Base-by-base conservation (phyloP, 2,888 invertebrate genomes). In the Drosophila setosimentum region DNA sequence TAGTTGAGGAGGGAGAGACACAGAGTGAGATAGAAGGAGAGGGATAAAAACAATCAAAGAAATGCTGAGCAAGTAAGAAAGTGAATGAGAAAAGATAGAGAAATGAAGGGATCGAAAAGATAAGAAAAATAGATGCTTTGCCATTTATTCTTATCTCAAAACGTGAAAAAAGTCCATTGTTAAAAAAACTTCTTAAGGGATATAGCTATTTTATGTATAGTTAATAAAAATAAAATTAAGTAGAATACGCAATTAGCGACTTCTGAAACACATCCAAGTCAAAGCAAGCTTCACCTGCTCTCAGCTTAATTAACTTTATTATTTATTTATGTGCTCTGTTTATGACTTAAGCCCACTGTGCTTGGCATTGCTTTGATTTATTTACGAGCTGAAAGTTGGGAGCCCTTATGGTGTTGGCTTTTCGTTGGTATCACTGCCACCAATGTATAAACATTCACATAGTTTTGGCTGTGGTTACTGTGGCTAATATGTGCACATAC, bases 391-490 rank as follows among this genome's bases (percentile, higher is more conserved):
- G 75, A 71, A 70, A 76, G 77, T 73, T 76, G 77, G 88, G 70
- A 81, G 85, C 83, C 63, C 68, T 73, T 72, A 45, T 79, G 69
- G 73, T 80, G 82, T 81, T 85, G 85, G 83, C 74, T 76, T 83
- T 82, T 73, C 85, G 84, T 81, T 85, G 74, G 82, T 87, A 80
- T 87, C 78, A 74, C 45, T 64, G 62, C 78, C 67, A 54, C 69
- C 73, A 76, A 73, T 60, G 50, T 40, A 69, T 32, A 69, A 42
- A 67, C 29, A 63, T 29, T 42, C 45, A 62, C 45, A 66, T 58
- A 73, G 67, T 78, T 83, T 84, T 74, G 79, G 59, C 33, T 78
- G 68, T 80, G 83, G 83, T 69, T 72, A 78, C 59, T 76, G 76
- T 76, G 83, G 86, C 88, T 85, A 80, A 80, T 86, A 81, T 77